Conservation (phyloP, 2,888 invertebrate species). For the Caenorhabditis auriculariae region DNA sequence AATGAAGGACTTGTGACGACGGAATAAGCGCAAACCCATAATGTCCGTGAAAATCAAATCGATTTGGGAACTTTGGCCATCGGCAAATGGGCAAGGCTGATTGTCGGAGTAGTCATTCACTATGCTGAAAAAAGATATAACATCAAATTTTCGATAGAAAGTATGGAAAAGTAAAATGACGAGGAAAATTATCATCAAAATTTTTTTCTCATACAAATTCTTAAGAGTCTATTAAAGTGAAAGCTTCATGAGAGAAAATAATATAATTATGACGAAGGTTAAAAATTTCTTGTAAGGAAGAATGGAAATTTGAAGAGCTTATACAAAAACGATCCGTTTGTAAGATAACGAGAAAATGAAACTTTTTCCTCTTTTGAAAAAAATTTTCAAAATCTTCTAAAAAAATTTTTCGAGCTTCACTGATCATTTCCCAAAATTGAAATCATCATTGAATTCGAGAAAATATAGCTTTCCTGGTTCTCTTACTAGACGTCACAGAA, state of each 20-base stretch:
- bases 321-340: not conserved
- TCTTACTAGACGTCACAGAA: not conserved
- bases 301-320: too few species aligned
- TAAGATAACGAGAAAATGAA: not conserved
- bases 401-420: too few species aligned
- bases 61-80: constrained; percentile 31
- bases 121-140: constrained; percentile 4
- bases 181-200: not conserved
- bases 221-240: too few species aligned
- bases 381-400: too few species aligned
- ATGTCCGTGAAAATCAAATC: constrained; percentile 67
- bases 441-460: not conserved
- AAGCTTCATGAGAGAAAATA: too few species aligned
- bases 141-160: too few species aligned
- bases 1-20: constrained; percentile 62
- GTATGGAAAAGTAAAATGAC: not conserved
- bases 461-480: not conserved
- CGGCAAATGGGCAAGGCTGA: constrained; percentile 15
- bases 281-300: too few species aligned
- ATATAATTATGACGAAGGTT: too few species aligned
- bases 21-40: constrained; percentile 66
- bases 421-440: constrained; percentile 9
- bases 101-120: not conserved
- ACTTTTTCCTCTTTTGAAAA: not conserved
- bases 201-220: too few species aligned